These are phyloP conservation scores for Halictus quadricinctus DNA, from an alignment of 2,888 invertebrate genomes.

Conservation along the genomic window DNA sequence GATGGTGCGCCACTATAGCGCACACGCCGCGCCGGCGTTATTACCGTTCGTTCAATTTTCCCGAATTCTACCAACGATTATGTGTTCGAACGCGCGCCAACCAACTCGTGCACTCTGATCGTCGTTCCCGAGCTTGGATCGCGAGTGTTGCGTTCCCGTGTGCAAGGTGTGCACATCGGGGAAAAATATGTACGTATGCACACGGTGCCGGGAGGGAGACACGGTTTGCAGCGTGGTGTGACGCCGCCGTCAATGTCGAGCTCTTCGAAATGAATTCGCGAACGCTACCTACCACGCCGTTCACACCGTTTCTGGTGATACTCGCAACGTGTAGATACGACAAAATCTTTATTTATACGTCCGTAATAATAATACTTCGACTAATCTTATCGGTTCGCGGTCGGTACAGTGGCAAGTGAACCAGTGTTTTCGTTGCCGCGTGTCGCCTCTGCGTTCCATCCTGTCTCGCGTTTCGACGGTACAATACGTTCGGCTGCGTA, in stretches of 20 bases:
- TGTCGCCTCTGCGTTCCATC: conserved; percentile 17
- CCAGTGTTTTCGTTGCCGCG: conserved; percentile 48
- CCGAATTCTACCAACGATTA: conserved; percentile 13
- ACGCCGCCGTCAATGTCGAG: conserved; percentile 60
- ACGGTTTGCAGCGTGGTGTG: conserved; percentile 48
- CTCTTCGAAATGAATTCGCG: conserved; percentile 31
- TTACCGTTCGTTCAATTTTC: conserved; percentile 19
- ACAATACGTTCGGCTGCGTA: conserved; percentile 18
- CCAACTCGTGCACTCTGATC: conserved; percentile 10
- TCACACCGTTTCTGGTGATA: neutral
- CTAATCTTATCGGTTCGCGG: conserved; percentile 47
- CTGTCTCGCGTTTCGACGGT: conserved; percentile 5
- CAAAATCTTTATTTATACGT: neutral
- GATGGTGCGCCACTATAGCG: conserved; percentile 67
- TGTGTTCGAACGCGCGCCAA: neutral
- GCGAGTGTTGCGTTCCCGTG: conserved; percentile 33
- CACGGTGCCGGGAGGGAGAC: conserved; percentile 50
- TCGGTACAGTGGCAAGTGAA: conserved; percentile 49
- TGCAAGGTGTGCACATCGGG: conserved; percentile 40
- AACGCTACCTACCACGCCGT: neutral
- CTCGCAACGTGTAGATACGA: conserved; percentile 11
- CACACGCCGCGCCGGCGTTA: conserved; percentile 64
- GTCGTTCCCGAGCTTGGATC: neutral
- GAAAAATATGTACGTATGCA: conserved; percentile 6
- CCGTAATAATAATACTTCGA: conserved; percentile 22